Conservation (phyloP, 1,140 invertebrate genomes). For the Papilio glaucus region DNA sequence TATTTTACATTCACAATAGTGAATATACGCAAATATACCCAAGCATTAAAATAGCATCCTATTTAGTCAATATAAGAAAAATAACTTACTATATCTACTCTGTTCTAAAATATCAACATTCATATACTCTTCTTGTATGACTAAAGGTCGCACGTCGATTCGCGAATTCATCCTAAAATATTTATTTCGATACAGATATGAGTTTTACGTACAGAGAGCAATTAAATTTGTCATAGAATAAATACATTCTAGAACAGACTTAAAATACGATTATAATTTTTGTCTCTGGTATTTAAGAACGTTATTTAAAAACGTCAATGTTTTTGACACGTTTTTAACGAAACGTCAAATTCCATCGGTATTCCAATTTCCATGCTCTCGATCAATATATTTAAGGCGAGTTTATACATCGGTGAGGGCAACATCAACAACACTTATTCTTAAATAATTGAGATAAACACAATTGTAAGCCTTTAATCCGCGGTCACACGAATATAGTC, state of each 20-base stretch:
- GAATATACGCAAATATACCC: conserved; percentile 3
- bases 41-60: conserved; percentile 32
- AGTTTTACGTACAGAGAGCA: conserved; percentile 27
- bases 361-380: neutral
- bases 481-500: neutral
- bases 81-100: conserved; percentile 36
- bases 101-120: conserved; percentile 32
- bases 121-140: conserved; percentile 34
- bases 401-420: neutral
- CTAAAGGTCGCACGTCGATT: conserved; percentile 31
- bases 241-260: conserved; percentile 1
- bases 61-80: conserved; percentile 25
- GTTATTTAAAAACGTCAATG: neutral
- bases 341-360: neutral
- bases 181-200: conserved; percentile 33
- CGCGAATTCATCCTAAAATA: conserved; percentile 21
- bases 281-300: conserved; percentile 17
- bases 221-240: conserved; percentile 15
- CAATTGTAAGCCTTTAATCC: neutral
- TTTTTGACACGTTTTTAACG: neutral
- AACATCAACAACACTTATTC: conserved; percentile 13
- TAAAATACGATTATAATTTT: neutral
- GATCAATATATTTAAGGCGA: neutral
- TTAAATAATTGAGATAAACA: neutral
- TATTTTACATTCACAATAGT: conserved; percentile 28